Conservation (phyloP, 2,797 vertebrate genomes). For the Typhlichthys eigenmanni region DNA sequence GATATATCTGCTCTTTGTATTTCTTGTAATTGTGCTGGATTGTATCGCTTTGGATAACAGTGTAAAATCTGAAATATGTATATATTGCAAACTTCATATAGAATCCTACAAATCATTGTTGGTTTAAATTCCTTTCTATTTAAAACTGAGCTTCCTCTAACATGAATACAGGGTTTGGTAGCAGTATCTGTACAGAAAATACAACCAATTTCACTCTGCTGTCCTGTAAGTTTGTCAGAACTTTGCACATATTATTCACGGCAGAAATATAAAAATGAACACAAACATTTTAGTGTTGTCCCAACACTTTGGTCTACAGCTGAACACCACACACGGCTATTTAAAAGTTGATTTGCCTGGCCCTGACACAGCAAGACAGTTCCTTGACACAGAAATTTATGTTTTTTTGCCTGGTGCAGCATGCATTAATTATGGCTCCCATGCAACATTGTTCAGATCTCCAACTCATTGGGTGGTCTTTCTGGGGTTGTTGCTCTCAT, state of each 20-base stretch:
- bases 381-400: slow-evolving; percentile 47
- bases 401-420: slow-evolving; percentile 45
- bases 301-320: slow-evolving; percentile 38
- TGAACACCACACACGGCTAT: slow-evolving; percentile 38
- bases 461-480: slow-evolving; percentile 52
- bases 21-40: too few relatives aligned
- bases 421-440: slow-evolving; percentile 71
- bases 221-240: slow-evolving; percentile 1
- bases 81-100: too few relatives aligned
- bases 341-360: slow-evolving; percentile 44
- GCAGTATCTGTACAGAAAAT: slow-evolving; percentile 22
- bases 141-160: neutral
- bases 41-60: too few relatives aligned
- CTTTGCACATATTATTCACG: slow-evolving; percentile 43
- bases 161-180: slow-evolving; percentile 8
- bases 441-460: slow-evolving; percentile 72
- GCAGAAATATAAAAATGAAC: slow-evolving; percentile 50
- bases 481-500: slow-evolving; percentile 31
- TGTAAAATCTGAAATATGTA: too few relatives aligned
- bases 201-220: slow-evolving; percentile 10
- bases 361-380: slow-evolving; percentile 35
- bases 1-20: too few relatives aligned
- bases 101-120: too few relatives aligned
- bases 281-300: slow-evolving; percentile 34
- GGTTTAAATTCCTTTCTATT: neutral